Base-by-base conservation (phyloP, 2,113 vertebrate genomes). In the Cathartes aura region DNA sequence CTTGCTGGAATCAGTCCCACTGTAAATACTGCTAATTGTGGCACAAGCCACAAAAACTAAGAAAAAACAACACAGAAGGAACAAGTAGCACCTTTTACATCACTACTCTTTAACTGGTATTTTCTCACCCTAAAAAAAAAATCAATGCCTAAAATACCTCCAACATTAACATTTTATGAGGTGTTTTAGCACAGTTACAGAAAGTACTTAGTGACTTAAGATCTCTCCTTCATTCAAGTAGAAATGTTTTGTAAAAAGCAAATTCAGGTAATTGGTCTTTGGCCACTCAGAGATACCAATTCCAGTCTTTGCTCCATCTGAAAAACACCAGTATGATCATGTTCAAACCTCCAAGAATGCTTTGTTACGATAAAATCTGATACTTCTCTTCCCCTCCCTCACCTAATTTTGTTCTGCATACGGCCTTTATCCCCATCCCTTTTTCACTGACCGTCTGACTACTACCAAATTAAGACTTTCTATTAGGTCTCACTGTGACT, bases 1-100 rank as follows among this genome's bases (percentile, higher is more conserved):
- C 23, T 89, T 36, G 45, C 50, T 71, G 55, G 27, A 72, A 27
- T 0, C 2, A 0, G 21, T n/a, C n/a, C 42, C 66, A 12, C 58
- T 11, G 18, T 1, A 32, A 16, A 9, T 2, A 6, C 32, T 3
- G 2, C 42, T 40, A 43, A 53, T 43, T 8, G 19, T 2, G 0
- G 34, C 45, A 79, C 7, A n/a, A 78, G 50, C 17, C 81, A 78
- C 24, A 55, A 32, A 68, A 82, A 27, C 29, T 9, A 16, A 78
- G 53, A 53, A 71, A 72, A 73, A 43, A 5, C 20, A 83, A 14
- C 10, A 42, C 11, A 26, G 12, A 42, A 79, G 47, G 55, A 93
- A 62, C 10, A 29, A 84, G 32, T 22, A 89, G 32, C 22, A 82
- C 26, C 20, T 75, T 50, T 52, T 55, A 42, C 32, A 79, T 43